A percentile compares a stretch with the other conserved stretches of the same genome.
Conservation (phyloP, 2,113 vertebrate species). For the Gobio gobio region DNA sequence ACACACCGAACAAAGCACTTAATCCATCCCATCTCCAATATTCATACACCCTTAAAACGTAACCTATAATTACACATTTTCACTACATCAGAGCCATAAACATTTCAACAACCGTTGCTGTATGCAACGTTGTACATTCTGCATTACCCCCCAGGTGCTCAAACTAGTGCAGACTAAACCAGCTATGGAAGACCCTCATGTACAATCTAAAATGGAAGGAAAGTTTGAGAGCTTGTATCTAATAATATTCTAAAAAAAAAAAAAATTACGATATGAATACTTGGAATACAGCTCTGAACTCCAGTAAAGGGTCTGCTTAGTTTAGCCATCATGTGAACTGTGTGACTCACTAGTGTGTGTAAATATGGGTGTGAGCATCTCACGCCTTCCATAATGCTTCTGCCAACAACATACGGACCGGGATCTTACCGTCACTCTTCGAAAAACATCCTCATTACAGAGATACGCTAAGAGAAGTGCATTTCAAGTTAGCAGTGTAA, state of each 20-base stretch:
- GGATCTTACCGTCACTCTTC: not conserved
- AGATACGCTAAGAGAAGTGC: not conserved
- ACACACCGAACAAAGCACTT: conserved; percentile 25
- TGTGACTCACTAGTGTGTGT: not conserved
- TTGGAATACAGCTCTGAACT: conserved; percentile 3
- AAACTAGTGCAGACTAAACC: not conserved
- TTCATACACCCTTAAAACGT: conserved; percentile 32
- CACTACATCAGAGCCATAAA: not conserved
- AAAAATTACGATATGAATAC: not conserved
- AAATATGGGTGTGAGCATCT: conserved; percentile 26
- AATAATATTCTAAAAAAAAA: not conserved
- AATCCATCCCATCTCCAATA: not conserved
- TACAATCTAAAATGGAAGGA: not conserved
- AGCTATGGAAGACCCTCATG: not conserved
- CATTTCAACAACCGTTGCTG: not conserved
- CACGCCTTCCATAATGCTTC: not conserved
- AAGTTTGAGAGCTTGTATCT: not conserved
- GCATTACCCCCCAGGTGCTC: not conserved
- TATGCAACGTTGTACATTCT: not conserved
- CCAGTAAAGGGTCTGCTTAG: not conserved
- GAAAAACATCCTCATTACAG: conserved; percentile 16
- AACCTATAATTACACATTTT: not conserved
- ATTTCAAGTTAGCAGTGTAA: conserved; percentile 28
- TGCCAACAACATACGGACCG: not conserved
- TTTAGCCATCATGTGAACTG: not conserved